phyloP scores from a whole-genome alignment of 1,140 invertebrate species.

The Drosophila navojoa region DNA sequence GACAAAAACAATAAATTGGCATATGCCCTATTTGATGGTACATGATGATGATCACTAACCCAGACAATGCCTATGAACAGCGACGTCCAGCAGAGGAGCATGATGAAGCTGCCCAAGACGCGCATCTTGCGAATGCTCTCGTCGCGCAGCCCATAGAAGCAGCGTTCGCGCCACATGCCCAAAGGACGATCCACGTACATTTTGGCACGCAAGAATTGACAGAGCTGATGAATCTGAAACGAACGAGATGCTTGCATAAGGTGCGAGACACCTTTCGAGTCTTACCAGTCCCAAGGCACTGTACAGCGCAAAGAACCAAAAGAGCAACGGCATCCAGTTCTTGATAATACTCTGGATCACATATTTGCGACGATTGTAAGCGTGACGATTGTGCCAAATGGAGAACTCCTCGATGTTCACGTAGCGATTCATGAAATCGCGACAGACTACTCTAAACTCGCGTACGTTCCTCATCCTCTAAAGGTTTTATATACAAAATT shows the following conservation, averaged over 20 bases:
- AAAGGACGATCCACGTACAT: neutral
- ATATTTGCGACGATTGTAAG: neutral
- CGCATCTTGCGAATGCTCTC: neutral
- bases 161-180: neutral
- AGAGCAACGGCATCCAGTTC: neutral
- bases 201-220: neutral
- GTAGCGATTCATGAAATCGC: neutral
- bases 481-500: neutral
- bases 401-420: neutral
- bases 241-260: neutral
- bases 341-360: neutral
- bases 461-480: neutral
- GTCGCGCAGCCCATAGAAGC: neutral
- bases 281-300: neutral
- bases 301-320: neutral
- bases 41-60: neutral
- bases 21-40: too few species aligned
- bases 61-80: neutral
- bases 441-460: neutral
- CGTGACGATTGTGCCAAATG: neutral
- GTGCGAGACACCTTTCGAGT: too few species aligned
- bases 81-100: neutral
- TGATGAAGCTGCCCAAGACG: neutral
- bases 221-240: neutral
- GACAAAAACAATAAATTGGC: too few species aligned